Evolutionary conservation across 2,797 vertebrate genomes (phyloP), one percentile per base, ranked within the genome.

Genomic region (Pangasius larnaudii): DNA sequence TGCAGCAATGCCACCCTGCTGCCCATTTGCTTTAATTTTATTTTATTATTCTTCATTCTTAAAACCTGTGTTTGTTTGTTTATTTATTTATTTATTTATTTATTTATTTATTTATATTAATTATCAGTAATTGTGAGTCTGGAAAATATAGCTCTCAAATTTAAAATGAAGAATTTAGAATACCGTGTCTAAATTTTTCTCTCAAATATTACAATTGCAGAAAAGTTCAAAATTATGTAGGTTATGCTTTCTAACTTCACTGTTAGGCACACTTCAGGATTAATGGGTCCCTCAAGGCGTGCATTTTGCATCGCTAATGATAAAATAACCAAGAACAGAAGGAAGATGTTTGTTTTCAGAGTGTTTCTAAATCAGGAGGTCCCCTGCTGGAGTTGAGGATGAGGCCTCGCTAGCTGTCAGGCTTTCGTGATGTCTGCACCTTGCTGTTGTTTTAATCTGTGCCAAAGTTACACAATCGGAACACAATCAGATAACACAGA

Each of bases 281-380:
- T 91, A 91, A 92, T 91, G 90, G 91, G 89, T 91, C 89, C 87
- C 86, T 65, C 56, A 46, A 89, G 91, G 88, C 61, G 19, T 27
- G 77, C 42, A 30, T 91, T 88, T 89, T 87, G 58, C 83, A 85
- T 89, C 74, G 59, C 88, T 77, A 84, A 90, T 89, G 88, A 78
- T 90, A 85, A 87, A 86, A 86, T 22, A 79, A 84, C 24, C 71
- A 72, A 87, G 85, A 89, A 88, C 78, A 91, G 89, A 90, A 85
- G 89, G 88, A 86, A 85, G 81, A 72, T 88, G 71, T 90, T 91
- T 91, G 90, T 92, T 90, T 88, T 91, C 27, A 61, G 79, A 89
- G 33, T 49, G 86, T 88, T 79, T 88, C 85, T 91, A 87, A 88
- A 61, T 90, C 84, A 53, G 78, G 77, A 49, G 74, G 59, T 90